phyloP scores from a whole-genome alignment of 2,888 invertebrate genomes.

The Dynastes hyllus region DNA sequence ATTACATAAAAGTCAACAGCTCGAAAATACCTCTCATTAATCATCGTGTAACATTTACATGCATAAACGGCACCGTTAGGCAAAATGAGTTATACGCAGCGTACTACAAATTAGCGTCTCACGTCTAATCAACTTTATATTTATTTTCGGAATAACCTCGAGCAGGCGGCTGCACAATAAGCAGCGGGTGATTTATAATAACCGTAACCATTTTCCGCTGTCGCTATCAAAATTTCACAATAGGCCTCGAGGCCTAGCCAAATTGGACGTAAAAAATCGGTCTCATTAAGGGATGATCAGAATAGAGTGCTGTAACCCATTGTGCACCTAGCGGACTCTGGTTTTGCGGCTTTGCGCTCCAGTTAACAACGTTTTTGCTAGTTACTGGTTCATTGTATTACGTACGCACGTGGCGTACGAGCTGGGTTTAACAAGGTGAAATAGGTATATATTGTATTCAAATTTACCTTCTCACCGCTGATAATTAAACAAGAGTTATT shows the following conservation, averaged over 20 bases:
- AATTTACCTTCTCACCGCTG: too few species aligned
- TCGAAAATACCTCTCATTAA: not conserved
- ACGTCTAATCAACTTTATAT: slow-evolving; percentile 33
- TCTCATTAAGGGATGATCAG: slow-evolving; percentile 21
- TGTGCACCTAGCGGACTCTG: slow-evolving; percentile 19
- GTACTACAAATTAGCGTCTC: slow-evolving; percentile 33
- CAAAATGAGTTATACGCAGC: not conserved
- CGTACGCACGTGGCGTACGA: not conserved
- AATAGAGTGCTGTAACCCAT: not conserved
- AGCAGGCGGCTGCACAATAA: not conserved
- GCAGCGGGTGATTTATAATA: slow-evolving; percentile 17
- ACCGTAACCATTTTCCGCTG: slow-evolving; percentile 17
- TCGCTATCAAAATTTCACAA: slow-evolving; percentile 31
- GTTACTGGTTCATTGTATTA: not conserved
- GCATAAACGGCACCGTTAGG: not conserved
- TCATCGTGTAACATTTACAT: not conserved
- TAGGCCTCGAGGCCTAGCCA: not conserved
- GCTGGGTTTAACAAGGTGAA: too few species aligned
- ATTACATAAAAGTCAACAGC: not conserved
- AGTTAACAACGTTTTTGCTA: not conserved
- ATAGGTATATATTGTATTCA: too few species aligned
- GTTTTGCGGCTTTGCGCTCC: not conserved
- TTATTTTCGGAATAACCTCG: not conserved
- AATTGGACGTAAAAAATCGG: slow-evolving; percentile 3
- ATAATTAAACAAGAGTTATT: too few species aligned